A percentile compares a stretch with the other conserved stretches of the same genome.
Evolutionary conservation across 2,113 vertebrate genomes (phyloP).

Genomic region (Pungitius pungitius): DNA sequence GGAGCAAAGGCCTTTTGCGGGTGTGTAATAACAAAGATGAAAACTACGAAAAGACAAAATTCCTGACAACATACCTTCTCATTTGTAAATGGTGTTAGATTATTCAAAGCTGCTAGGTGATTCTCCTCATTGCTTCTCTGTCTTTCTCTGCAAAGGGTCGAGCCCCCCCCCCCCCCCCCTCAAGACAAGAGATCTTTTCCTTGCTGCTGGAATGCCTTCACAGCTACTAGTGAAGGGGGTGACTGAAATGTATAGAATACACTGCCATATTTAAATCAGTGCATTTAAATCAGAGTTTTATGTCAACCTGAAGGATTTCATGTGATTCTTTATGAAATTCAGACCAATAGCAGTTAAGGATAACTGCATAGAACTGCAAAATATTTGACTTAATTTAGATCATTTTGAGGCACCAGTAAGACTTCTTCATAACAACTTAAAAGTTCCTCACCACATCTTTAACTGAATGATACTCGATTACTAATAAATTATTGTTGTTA

Average conservation of each 20-base stretch:
- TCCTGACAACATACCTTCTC: slow-evolving; percentile 7
- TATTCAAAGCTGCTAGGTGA: slow-evolving; percentile 14
- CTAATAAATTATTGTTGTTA: too few relatives aligned
- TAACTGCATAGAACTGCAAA: too few relatives aligned
- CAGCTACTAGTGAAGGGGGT: slow-evolving; percentile 46
- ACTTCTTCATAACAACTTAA: not conserved
- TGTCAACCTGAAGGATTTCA: not conserved
- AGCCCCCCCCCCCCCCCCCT: not conserved
- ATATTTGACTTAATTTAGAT: too few relatives aligned
- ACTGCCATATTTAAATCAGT: not conserved
- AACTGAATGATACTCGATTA: not conserved
- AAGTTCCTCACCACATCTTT: not conserved
- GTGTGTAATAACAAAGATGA: slow-evolving; percentile 45
- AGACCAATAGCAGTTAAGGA: too few relatives aligned
- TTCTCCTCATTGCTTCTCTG: slow-evolving; percentile 16
- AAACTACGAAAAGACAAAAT: slow-evolving; percentile 17
- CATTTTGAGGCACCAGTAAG: not conserved
- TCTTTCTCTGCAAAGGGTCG: slow-evolving; percentile 13
- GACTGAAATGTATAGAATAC: not conserved
- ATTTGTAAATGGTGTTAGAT: slow-evolving; percentile 27
- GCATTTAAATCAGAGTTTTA: not conserved
- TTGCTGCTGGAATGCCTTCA: slow-evolving; percentile 60
- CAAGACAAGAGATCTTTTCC: slow-evolving; percentile 39
- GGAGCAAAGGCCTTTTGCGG: not conserved
- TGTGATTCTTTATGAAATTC: not conserved